A percentile compares a stretch with the other conserved stretches of the same genome.
Evolutionary conservation across 2,113 vertebrate genomes (phyloP).

Genomic region (Anarrhichthys ocellatus): DNA sequence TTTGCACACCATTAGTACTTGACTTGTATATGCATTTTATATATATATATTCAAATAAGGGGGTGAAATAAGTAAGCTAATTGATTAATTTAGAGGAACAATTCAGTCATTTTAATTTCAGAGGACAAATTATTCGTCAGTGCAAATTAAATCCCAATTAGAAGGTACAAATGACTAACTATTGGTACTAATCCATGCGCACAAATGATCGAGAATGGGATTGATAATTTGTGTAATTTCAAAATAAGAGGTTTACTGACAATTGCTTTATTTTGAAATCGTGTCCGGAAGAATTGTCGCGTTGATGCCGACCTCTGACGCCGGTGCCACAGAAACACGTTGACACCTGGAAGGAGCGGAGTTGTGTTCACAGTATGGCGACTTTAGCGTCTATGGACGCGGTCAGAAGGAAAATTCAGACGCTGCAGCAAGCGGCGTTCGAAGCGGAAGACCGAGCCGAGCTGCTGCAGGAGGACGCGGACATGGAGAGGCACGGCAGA

Average conservation of each 20-base stretch:
- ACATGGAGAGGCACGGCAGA: conserved; percentile 84
- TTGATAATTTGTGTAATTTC: not conserved
- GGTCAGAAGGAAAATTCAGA: conserved; percentile 89
- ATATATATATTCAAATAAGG: not conserved
- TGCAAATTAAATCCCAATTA: not conserved
- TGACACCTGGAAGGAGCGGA: not conserved
- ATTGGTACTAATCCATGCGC: not conserved
- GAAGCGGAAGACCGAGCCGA: conserved; percentile 88
- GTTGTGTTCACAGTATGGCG: conserved; percentile 47
- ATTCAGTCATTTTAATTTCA: too few species aligned
- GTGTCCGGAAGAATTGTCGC: conserved; percentile 13
- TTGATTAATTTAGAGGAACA: too few species aligned
- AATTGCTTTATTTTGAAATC: conserved; percentile 39
- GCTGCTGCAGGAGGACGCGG: conserved; percentile 82
- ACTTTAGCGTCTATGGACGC: conserved; percentile 81
- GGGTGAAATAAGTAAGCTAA: not conserved
- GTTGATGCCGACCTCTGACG: not conserved
- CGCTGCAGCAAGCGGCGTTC: conserved; percentile 86
- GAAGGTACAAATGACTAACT: not conserved
- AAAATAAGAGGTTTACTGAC: not conserved
- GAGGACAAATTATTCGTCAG: not conserved
- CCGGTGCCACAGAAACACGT: conserved; percentile 54
- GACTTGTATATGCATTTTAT: not conserved
- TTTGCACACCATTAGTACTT: too few species aligned
- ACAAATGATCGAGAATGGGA: not conserved